Percentiles rank a stretch among this genome's conserved stretches.
Evolutionary conservation across 2,888 invertebrate species (phyloP).

Genomic region (Encarsia formosa): DNA sequence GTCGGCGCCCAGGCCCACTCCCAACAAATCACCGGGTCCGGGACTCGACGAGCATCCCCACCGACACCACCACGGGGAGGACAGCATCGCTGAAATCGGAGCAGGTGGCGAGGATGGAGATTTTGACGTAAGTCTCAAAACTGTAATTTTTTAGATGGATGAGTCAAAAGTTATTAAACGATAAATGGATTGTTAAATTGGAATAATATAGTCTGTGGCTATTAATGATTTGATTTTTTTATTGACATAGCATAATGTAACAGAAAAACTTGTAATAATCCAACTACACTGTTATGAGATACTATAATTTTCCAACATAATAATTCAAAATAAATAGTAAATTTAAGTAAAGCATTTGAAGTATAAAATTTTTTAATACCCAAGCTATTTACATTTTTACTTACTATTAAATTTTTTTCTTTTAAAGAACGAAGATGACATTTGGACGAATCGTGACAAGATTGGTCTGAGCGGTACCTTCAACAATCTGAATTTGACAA

Average conservation of each 20-base stretch:
- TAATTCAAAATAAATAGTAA: too few relatives aligned
- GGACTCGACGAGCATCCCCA: slow-evolving; percentile 44
- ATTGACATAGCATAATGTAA: too few relatives aligned
- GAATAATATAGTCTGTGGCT: too few relatives aligned
- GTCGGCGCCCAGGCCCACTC: slow-evolving; percentile 26
- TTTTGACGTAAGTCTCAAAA: not conserved
- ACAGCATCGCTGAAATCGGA: slow-evolving; percentile 31
- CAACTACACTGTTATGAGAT: too few relatives aligned
- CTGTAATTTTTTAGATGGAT: too few relatives aligned
- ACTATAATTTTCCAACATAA: too few relatives aligned
- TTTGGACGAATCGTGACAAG: slow-evolving; percentile 17
- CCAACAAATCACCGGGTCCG: slow-evolving; percentile 1
- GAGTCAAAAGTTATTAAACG: too few relatives aligned
- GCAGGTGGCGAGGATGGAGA: slow-evolving; percentile 26
- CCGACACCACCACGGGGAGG: slow-evolving; percentile 51
- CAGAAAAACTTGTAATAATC: too few relatives aligned
- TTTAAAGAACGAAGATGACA: slow-evolving; percentile 18
- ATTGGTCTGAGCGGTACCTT: too few relatives aligned
- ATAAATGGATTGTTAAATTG: too few relatives aligned
- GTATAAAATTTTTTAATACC: not conserved
- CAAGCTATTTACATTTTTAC: not conserved
- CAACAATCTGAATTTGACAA: slow-evolving; percentile 17
- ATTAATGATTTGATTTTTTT: too few relatives aligned
- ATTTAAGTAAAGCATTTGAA: not conserved
- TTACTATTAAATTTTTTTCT: not conserved